Conservation (phyloP, 2,113 vertebrate species). For the Aplodontia rufa region DNA sequence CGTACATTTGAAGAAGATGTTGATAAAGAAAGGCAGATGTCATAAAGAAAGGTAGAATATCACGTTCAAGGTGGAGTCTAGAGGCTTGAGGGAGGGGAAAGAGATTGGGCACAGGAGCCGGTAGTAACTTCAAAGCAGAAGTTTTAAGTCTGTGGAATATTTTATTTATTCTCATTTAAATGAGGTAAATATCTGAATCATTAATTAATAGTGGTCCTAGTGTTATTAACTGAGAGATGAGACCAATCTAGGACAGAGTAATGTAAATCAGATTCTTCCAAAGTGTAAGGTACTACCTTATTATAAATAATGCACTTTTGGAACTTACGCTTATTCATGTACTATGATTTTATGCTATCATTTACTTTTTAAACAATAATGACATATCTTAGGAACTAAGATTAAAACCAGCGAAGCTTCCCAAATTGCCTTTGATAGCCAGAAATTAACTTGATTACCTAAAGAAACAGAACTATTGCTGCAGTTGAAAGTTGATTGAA, state of each 20-base stretch:
- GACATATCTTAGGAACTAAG: neutral
- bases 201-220: neutral
- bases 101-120: neutral
- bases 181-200: neutral
- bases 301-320: neutral
- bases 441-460: neutral
- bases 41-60: neutral
- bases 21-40: neutral
- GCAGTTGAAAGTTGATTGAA: neutral
- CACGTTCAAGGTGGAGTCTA: neutral
- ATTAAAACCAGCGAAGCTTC: neutral
- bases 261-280: slow-evolving; percentile 10
- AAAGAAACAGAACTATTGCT: neutral
- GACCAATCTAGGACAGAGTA: neutral
- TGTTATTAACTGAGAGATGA: slow-evolving; percentile 14
- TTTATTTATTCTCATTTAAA: neutral
- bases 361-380: slow-evolving; percentile 34
- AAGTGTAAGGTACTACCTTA: neutral
- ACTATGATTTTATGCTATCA: neutral
- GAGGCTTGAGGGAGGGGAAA: neutral
- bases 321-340: neutral
- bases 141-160: neutral
- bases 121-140: neutral
- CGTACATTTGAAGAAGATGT: neutral
- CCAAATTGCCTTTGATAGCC: neutral